These are phyloP conservation scores for Hymenochirus boettgeri DNA, from an alignment of 2,113 vertebrate species.

Conservation along the genomic window DNA sequence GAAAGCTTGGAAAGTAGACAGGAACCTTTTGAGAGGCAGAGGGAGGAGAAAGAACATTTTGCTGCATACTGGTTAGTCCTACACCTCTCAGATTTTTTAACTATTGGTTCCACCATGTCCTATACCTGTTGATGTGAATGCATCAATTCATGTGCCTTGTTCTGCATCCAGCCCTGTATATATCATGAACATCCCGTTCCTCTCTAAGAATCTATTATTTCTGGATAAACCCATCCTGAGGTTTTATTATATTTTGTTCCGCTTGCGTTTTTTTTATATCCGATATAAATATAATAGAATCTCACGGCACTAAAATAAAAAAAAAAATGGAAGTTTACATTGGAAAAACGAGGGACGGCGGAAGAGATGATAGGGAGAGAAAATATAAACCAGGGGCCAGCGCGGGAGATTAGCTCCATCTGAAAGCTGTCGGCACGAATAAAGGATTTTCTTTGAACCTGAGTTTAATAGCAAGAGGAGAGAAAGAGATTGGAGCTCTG, in stretches of 20 bases:
- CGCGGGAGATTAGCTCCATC: slow-evolving; percentile 64
- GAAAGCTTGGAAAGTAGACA: too few relatives aligned
- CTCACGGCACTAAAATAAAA: slow-evolving; percentile 25
- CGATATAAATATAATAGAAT: slow-evolving; percentile 4
- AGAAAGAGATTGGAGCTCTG: slow-evolving; percentile 43
- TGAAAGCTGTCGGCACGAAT: slow-evolving; percentile 64
- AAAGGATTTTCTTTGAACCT: slow-evolving; percentile 62
- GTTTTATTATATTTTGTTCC: too few relatives aligned
- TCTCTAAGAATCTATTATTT: neutral
- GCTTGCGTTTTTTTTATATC: too few relatives aligned
- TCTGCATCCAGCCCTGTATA: too few relatives aligned
- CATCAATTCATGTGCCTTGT: too few relatives aligned
- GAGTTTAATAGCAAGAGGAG: slow-evolving; percentile 51
- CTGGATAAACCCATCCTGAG: neutral
- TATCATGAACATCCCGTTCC: too few relatives aligned
- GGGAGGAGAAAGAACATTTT: too few relatives aligned
- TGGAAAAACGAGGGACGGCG: slow-evolving; percentile 32
- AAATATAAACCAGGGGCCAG: slow-evolving; percentile 31
- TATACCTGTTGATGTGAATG: too few relatives aligned
- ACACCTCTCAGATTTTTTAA: too few relatives aligned
- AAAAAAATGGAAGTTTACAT: slow-evolving; percentile 32
- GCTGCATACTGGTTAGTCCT: too few relatives aligned
- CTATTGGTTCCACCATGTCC: too few relatives aligned
- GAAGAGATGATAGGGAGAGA: slow-evolving; percentile 15
- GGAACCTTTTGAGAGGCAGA: too few relatives aligned